Percentiles rank a stretch among this genome's conserved stretches.
These are phyloP conservation scores for Sitophilus oryzae DNA, from an alignment of 1,140 invertebrate genomes.

Conservation along the genomic window DNA sequence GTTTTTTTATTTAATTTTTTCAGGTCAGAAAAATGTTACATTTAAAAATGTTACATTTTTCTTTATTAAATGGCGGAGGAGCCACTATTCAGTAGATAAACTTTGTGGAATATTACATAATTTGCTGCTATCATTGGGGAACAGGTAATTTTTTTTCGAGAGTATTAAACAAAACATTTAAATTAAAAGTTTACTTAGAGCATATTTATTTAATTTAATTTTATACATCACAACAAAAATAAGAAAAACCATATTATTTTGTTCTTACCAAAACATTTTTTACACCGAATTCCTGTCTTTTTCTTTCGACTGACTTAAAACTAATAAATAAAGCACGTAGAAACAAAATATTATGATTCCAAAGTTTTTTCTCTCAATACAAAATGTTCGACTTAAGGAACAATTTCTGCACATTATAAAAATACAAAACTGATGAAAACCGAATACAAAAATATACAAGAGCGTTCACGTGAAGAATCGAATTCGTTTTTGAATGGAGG, in stretches of 20 bases:
- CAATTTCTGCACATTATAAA: conserved; percentile 3
- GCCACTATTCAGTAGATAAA: no score
- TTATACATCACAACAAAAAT: conserved; percentile 13
- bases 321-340: background rate
- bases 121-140: no score
- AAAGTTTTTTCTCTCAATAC: background rate
- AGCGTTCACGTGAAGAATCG: background rate
- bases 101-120: no score
- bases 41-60: no score
- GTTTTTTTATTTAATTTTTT: no score
- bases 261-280: background rate
- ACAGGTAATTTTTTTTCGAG: no score
- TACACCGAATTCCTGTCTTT: background rate
- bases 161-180: no score
- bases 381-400: conserved; percentile 1
- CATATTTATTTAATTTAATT: conserved; percentile 8
- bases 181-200: no score
- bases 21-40: no score
- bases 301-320: no score
- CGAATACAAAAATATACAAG: background rate
- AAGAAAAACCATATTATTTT: conserved; percentile 5
- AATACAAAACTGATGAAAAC: conserved; percentile 1
- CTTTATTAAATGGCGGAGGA: no score
- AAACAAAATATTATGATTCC: conserved; percentile 6
- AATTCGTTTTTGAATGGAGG: background rate